Percentiles rank a stretch among this genome's conserved stretches.
Conservation (phyloP, 92 coral and sea anemone species). For the Phymanthus crucifer region DNA sequence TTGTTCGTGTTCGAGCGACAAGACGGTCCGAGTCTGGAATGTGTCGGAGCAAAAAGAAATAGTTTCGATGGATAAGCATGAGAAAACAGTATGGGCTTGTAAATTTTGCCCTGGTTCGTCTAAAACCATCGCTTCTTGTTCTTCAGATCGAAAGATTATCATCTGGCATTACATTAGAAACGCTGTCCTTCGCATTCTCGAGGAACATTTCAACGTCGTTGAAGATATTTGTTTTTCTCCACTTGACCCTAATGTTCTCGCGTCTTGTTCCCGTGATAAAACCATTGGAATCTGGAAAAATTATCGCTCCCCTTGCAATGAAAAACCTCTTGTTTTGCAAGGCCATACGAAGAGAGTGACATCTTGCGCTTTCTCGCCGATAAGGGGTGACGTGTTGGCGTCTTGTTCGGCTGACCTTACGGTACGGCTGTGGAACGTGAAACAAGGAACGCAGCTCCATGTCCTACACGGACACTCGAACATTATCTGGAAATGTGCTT, state of each 20-base stretch:
- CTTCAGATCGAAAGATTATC: conserved; percentile 49
- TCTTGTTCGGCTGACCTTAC: conserved; percentile 74
- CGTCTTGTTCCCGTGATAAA: conserved; percentile 64
- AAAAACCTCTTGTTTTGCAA: conserved; percentile 22
- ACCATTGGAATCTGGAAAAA: conserved; percentile 53
- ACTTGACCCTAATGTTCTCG: conserved; percentile 34
- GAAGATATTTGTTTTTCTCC: conserved; percentile 72
- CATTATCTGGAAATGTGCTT: conserved; percentile 66
- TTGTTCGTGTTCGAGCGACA: conserved; percentile 74
- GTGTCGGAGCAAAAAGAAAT: conserved; percentile 29
- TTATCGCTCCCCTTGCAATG: conserved; percentile 13
- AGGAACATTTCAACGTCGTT: conserved; percentile 59
- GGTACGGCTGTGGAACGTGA: conserved; percentile 63
- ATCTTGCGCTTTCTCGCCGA: conserved; percentile 53
- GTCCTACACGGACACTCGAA: conserved; percentile 59
- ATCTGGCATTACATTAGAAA: conserved; percentile 62
- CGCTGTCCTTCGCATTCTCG: conserved; percentile 27
- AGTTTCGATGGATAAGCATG: conserved; percentile 38
- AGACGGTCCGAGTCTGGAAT: conserved; percentile 81
- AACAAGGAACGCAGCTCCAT: conserved; percentile 28
- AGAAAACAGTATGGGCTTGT: conserved; percentile 67
- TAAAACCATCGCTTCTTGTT: conserved; percentile 55
- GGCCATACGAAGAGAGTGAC: conserved; percentile 65
- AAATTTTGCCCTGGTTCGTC: conserved; percentile 37
- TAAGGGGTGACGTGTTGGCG: conserved; percentile 40